Base-by-base conservation (phyloP, 2,113 vertebrate genomes). In the Notarius lentiginosus region DNA sequence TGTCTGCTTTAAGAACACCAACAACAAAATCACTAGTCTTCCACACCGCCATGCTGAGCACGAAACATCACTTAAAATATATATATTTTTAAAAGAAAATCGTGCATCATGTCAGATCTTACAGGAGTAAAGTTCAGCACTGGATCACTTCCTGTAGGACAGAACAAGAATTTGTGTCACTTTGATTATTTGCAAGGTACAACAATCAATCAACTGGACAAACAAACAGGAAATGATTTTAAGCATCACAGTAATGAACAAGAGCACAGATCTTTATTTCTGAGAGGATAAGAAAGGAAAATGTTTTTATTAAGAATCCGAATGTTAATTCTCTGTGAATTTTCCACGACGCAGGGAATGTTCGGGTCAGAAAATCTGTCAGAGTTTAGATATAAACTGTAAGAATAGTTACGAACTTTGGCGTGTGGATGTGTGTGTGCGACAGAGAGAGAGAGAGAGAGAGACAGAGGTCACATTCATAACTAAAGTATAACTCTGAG, bases 11-110 rank as follows among this genome's bases (percentile, higher is more conserved):
- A 83, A 75, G 65, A 90, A 84, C 34, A 22, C 79, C 79, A 96
- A 96, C 95, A 96, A 96, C 95, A 96, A 96, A 96, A 96, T 96
- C 95, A 95, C 94, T 95, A 96, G 95, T 95, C 95, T 96, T 96
- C 95, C 95, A 96, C 24, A 81, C 92, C 61, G 93, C 94, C 49
- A 20, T 73, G 90, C 93, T 4, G 58, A 76, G 80, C 41, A 65
- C 1, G 1, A 53, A 27, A 68, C 20, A n/a, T 27, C 61, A 17
- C 6, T 41, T 5, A 7, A 34, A 17, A 18, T 56, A 14, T 53
- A 14, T 53, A 18, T 76, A 11, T 76, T 49, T 55, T 77, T 53
- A 20, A 22, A 34, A 49, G 34, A 12, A 80, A 11, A 61, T 60
- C 79, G 47, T 11, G 10, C 1, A 51, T 24, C 73, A 22, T 51